Percentiles rank a stretch among this genome's conserved stretches.
phyloP scores from a whole-genome alignment of 2,113 vertebrate species.

The Fregetta grallaria region DNA sequence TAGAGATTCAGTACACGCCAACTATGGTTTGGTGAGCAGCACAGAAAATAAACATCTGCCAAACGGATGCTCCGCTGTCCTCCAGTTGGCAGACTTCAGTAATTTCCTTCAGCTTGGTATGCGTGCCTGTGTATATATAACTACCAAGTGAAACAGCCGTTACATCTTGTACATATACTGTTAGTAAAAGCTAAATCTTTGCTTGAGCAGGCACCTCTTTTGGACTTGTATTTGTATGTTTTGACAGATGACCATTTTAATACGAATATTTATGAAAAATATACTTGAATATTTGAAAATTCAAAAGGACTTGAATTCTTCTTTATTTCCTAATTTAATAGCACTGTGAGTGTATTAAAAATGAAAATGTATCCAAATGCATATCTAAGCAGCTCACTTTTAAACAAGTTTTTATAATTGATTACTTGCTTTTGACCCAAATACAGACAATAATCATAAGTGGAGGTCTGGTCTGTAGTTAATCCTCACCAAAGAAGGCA shows the following conservation, averaged over 20 bases:
- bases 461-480: neutral
- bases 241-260: neutral
- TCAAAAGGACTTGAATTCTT: neutral
- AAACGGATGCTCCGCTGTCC: neutral
- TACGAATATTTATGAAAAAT: constrained; percentile 19
- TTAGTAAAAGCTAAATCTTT: neutral
- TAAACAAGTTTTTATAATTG: neutral
- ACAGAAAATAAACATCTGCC: constrained; percentile 37
- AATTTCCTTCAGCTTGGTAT: neutral
- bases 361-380: neutral
- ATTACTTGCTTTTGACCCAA: neutral
- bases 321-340: neutral
- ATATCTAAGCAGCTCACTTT: neutral
- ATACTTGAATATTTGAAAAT: neutral
- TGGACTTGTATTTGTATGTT: neutral
- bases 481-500: neutral
- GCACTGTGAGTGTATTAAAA: neutral
- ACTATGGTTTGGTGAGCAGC: neutral
- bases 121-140: neutral
- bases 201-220: neutral
- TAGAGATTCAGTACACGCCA: neutral
- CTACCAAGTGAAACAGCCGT: neutral
- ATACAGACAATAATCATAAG: neutral
- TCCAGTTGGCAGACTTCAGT: neutral
- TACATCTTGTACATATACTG: neutral